Percentiles rank a stretch among this genome's conserved stretches.
phyloP scores from a whole-genome alignment of 2,888 invertebrate species.

The Callosobruchus maculatus region DNA sequence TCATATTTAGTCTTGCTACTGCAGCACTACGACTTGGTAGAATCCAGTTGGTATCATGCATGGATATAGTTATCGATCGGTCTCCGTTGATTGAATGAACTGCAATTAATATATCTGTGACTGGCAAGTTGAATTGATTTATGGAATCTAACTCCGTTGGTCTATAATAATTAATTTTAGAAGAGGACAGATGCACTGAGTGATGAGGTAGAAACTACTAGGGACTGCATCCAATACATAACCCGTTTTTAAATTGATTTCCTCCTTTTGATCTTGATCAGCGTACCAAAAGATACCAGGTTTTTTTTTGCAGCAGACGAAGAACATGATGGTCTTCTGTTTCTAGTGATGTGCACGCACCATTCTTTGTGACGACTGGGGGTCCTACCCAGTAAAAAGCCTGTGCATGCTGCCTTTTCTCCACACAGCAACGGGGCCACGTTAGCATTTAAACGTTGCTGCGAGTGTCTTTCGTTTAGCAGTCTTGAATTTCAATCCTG shows the following conservation, averaged over 20 bases:
- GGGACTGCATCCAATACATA: neutral
- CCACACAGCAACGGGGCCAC: no score
- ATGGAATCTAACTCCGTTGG: neutral
- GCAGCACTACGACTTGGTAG: neutral
- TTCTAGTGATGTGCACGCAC: no score
- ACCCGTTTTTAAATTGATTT: neutral
- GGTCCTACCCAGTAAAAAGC: no score
- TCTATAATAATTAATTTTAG: neutral
- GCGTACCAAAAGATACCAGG: no score
- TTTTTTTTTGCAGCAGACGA: no score
- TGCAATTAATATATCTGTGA: neutral
- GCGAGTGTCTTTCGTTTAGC: no score
- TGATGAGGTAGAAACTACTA: neutral
- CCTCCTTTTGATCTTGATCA: neutral
- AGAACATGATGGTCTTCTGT: no score
- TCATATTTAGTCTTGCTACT: neutral
- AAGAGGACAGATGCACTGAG: neutral
- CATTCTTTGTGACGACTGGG: no score
- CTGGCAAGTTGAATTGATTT: neutral
- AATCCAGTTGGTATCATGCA: neutral
- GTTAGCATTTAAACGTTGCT: no score
- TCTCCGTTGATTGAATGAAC: neutral
- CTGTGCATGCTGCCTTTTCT: no score
- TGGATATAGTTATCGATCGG: neutral
- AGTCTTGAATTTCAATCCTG: no score